Conservation (phyloP, 1,140 invertebrate genomes). For the Aphidius ervi region DNA sequence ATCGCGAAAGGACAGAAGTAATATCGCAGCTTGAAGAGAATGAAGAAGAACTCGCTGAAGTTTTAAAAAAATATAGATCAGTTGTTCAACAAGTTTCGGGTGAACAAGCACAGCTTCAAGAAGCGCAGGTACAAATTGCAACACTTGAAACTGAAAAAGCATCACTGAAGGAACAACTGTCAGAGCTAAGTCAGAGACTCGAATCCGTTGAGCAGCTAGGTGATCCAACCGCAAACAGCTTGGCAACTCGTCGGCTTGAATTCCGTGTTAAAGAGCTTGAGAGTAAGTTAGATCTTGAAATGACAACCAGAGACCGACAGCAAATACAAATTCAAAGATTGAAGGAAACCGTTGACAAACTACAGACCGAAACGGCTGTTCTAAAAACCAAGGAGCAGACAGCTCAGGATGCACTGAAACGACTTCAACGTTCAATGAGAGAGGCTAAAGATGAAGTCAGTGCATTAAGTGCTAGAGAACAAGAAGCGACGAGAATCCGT, state of each 20-base stretch:
- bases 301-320: conserved; percentile 74
- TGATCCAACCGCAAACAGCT: conserved; percentile 72
- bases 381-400: conserved; percentile 69
- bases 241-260: conserved; percentile 66
- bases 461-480: conserved; percentile 63
- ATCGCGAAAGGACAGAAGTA: conserved; percentile 76
- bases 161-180: conserved; percentile 69
- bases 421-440: conserved; percentile 65
- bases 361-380: conserved; percentile 69
- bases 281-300: conserved; percentile 83
- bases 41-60: conserved; percentile 84
- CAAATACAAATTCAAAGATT: conserved; percentile 77
- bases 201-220: conserved; percentile 75
- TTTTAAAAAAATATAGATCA: conserved; percentile 88
- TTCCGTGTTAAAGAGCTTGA: conserved; percentile 83
- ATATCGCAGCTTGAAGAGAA: conserved; percentile 84
- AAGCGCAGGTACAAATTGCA: conserved; percentile 75
- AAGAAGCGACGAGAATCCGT: conserved; percentile 65
- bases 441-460: conserved; percentile 72
- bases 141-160: conserved; percentile 74
- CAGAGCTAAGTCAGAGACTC: conserved; percentile 69
- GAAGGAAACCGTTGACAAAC: conserved; percentile 79
- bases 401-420: conserved; percentile 71
- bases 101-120: conserved; percentile 76
- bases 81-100: conserved; percentile 79